These are phyloP conservation scores for Gymnocypris eckloni DNA, from an alignment of 2,797 vertebrate species.

Conservation along the genomic window DNA sequence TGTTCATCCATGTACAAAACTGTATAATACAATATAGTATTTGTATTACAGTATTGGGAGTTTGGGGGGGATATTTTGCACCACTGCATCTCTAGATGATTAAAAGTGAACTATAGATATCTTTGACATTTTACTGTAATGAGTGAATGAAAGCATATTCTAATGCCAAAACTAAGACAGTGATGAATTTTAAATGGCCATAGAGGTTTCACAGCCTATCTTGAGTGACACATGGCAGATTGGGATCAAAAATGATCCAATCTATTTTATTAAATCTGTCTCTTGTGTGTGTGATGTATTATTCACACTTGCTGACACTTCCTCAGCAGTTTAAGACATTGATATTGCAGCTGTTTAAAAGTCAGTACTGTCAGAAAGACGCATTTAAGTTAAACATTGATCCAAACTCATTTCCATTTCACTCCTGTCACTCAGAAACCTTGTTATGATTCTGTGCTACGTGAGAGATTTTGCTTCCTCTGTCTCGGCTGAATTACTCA, in stretches of 20 bases:
- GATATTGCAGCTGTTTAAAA: slow-evolving; percentile 32
- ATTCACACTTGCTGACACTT: slow-evolving; percentile 30
- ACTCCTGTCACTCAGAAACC: slow-evolving; percentile 41
- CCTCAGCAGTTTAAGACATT: slow-evolving; percentile 5
- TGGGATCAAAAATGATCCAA: background rate
- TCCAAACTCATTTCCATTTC: slow-evolving; percentile 44
- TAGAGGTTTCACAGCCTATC: background rate
- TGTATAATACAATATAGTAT: background rate
- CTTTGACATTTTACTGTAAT: background rate
- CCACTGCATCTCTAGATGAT: background rate
- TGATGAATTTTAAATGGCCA: slow-evolving; percentile 4
- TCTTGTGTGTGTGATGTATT: slow-evolving; percentile 28
- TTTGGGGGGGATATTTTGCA: background rate
- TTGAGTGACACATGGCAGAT: slow-evolving; percentile 23
- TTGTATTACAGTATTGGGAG: background rate
- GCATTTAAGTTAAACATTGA: slow-evolving; percentile 25
- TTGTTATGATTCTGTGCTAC: slow-evolving; percentile 3
- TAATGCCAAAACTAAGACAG: background rate
- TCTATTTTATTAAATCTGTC: background rate
- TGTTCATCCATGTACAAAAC: background rate
- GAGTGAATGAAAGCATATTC: background rate
- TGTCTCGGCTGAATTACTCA: background rate
- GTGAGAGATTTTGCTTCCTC: background rate
- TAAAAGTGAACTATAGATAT: background rate
- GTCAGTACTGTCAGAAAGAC: slow-evolving; percentile 17